phyloP scores from a whole-genome alignment of 1,140 invertebrate species.

The Euwallacea similis region DNA sequence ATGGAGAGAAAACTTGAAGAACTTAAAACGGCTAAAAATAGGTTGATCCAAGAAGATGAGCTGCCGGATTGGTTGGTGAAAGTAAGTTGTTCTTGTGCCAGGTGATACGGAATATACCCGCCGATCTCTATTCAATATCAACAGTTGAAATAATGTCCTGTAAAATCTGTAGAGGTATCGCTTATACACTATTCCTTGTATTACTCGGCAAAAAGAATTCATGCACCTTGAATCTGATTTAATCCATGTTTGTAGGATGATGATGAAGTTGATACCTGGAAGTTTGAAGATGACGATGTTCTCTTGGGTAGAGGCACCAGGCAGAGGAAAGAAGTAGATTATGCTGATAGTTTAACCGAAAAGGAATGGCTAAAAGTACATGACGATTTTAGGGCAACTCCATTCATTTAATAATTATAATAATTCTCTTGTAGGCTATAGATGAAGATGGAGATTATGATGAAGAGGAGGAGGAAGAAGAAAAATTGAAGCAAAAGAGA shows the following conservation, averaged over 20 bases:
- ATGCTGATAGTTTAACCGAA: conserved; percentile 93
- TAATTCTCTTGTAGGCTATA: conserved; percentile 53
- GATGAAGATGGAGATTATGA: conserved; percentile 74
- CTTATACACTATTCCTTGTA: too few relatives aligned
- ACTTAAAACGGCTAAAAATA: conserved; percentile 69
- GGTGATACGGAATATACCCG: not conserved
- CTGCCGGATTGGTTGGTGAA: conserved; percentile 94
- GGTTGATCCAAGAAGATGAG: conserved; percentile 92
- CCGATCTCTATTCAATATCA: too few relatives aligned
- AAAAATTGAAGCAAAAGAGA: conserved; percentile 61
- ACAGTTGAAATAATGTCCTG: too few relatives aligned
- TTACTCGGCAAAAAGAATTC: too few relatives aligned
- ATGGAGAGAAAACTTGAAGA: conserved; percentile 85
- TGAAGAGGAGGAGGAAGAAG: conserved; percentile 75
- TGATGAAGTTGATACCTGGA: conserved; percentile 66
- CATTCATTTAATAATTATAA: not conserved
- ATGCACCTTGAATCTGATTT: too few relatives aligned
- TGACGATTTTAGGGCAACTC: not conserved
- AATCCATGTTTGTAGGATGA: conserved; percentile 23
- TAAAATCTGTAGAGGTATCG: too few relatives aligned
- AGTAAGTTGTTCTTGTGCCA: conserved; percentile 4
- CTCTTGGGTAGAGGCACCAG: conserved; percentile 86
- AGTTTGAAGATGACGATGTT: conserved; percentile 75
- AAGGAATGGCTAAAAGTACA: conserved; percentile 92
- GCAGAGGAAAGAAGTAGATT: conserved; percentile 96